These are phyloP conservation scores for Drosophila saltans DNA, from an alignment of 1,140 invertebrate genomes.

Conservation along the genomic window DNA sequence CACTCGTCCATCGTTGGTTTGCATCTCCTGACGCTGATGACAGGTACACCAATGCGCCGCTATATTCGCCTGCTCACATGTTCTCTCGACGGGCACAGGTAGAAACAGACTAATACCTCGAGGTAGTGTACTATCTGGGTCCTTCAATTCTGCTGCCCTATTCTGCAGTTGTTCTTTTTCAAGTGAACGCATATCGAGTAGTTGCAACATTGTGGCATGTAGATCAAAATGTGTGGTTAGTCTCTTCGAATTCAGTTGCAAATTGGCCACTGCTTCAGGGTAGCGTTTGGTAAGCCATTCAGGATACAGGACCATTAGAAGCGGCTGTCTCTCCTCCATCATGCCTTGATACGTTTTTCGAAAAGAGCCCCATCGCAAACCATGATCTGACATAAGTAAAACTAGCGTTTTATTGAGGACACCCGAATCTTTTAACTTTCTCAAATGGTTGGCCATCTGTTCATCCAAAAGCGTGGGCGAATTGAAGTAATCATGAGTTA, in stretches of 20 bases:
- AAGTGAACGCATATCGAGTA: conserved; percentile 84
- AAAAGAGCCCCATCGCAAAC: conserved; percentile 28
- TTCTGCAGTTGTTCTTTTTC: conserved; percentile 59
- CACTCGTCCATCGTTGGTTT: conserved; percentile 83
- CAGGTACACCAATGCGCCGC: conserved; percentile 94
- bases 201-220: conserved; percentile 87
- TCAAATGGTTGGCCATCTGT: conserved; percentile 2
- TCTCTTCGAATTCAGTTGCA: conserved; percentile 88
- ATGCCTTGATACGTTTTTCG: conserved; percentile 89
- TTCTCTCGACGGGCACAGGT: conserved; percentile 88
- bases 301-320: conserved; percentile 90
- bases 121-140: conserved; percentile 66
- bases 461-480: conserved; percentile 19
- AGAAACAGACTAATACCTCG: conserved; percentile 91
- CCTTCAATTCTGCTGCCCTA: conserved; percentile 54
- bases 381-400: conserved; percentile 47
- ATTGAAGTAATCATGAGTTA: conserved; percentile 73
- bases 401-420: conserved; percentile 41
- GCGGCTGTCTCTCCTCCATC: conserved; percentile 92
- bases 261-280: conserved; percentile 86
- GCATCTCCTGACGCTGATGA: conserved; percentile 85
- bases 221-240: conserved; percentile 93
- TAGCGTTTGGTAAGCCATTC: conserved; percentile 87
- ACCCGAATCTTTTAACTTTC: conserved; percentile 12
- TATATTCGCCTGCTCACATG: conserved; percentile 90